Evolutionary conservation across 2,113 vertebrate species (phyloP), one percentile per base, ranked within the genome.

Genomic region (Loxodonta africana): DNA sequence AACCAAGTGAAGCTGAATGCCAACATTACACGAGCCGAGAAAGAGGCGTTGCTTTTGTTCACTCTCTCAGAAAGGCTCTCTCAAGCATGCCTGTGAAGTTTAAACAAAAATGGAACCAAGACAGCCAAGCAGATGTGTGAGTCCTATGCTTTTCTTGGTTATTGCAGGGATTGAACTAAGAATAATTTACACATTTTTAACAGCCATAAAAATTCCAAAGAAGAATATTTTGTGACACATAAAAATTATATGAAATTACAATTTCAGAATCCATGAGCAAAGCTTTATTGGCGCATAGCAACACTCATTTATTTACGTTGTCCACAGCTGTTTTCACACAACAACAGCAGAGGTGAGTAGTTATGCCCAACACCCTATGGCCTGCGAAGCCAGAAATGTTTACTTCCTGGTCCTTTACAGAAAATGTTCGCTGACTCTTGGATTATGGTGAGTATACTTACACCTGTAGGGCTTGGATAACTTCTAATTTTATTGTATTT

Each of bases 1-100:
- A 84, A 84, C 84, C 92, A 76, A 62, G 23, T 1, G 48, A 57
- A 76, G 84, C 1, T 17, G 30, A 83, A 3, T 4, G 21, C 83
- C 80, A 7, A 33, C 17, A 0, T 96, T 96, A 90, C 48, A 37
- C 80, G 97, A 98, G 28, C 62, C 37, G 7, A 69, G 73, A 53
- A 89, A 63, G 46, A 71, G 46, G 85, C 60, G 2, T 44, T 71
- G 67, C 20, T 88, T 81, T 12, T n/a, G 37, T 62, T 57, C 91
- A 69, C 20, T 92, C 57, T 76, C 81, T 87, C 74, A n/a, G 44
- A 89, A 78, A 65, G 14, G 8, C 53, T 86, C 44, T 37, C 48
- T 95, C 25, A 30, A 57, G 71, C 81, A 77, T 44, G 15, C 57
- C 80, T n/a, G 5, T 25, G 46, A 92, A 83, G 83, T 77, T 53